Base-by-base conservation (phyloP, 2,113 vertebrate genomes). In the Pygoscelis antarcticus region DNA sequence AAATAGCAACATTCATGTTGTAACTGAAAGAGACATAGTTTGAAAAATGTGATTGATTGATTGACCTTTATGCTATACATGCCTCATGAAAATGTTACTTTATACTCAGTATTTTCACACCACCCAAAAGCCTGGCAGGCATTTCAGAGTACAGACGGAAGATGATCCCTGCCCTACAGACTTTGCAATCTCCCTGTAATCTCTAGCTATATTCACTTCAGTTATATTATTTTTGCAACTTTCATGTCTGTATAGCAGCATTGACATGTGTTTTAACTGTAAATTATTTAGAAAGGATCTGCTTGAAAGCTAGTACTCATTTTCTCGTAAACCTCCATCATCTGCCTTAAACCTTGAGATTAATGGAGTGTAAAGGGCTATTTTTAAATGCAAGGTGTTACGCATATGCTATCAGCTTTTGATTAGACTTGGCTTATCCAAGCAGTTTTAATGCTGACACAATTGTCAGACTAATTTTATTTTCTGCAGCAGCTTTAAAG, bases 101-200 rank as follows among this genome's bases (percentile, higher is more conserved):
- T 76, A 61, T 79, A 82, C 65, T 74, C 13, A 4, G 46, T 87
- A 54, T 87, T 94, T 93, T 93, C 93, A 94, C 89, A 91, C 89
- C 66, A 83, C 66, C 86, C 77, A 36, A 91, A 95, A 90, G 89
- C 95, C 82, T 91, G 70, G 36, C 78, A 91, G 93, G 93, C 81
- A 66, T 96, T 95, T 95, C 55, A 14, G 66, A 82, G 60, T 49
- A 52, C 83, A 90, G 87, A 60, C 54, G 90, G 87, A 65, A 55
- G 91, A 80, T 74, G 84, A 96, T 91, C 82, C 62, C 75, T 88
- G 62, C 89, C 89, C 58, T 94, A 49, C 49, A 95, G 89, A 54
- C 74, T 51, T 80, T 70, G 54, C 58, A n/a, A 12, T 82, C 91
- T 95, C 54, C 30, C 68, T 89, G 36, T 96, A 83, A 96, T 92